Base-by-base conservation (phyloP, 2,797 vertebrate species). In the Phataginus tricuspis region DNA sequence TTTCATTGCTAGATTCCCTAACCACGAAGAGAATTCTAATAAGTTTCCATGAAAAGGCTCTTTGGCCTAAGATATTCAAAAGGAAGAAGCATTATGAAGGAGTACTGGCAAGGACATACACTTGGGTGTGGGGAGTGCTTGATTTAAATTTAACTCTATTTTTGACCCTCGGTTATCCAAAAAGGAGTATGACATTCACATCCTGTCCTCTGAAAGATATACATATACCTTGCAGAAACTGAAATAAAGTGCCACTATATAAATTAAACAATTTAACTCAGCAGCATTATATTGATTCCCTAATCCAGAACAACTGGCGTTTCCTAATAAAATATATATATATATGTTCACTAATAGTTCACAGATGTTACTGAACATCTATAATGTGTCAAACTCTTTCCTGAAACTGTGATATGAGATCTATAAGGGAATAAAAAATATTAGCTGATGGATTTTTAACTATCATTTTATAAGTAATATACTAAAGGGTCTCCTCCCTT, bases 41-140 rank as follows among this genome's bases (percentile, higher is more conserved):
- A 97, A 92, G 37, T 95, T 98, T 97, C 92, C 39, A 93, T 25
- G 42, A 55, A 98, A 96, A 89, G n/a, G 63, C 23, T 53, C 25
- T 90, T 95, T 91, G 92, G 55, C 89, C 90, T 57, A 86, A 86
- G 25, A 85, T 49, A 57, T 71, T 93, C 53, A 64, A 91, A 95
- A 91, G 59, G 85, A 95, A 94, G 69, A 93, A 64, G 27, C 66
- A 6, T 16, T 69, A 14, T 18, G 49, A 42, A 23, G 53, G 11
- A 10, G 3, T 12, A 1, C 25, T 23, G 86, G 16, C 19, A 80
- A 95, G 23, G 12, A 18, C 5, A 4, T 16, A 6, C 8, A 7
- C 31, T n/a, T 23, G 21, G 49, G 16, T 31, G 15, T 31, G n/a
- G 27, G 27, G 2, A 53, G 71, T 61, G 5, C 9, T 68, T 11